These are phyloP conservation scores for Microcebus lehilahytsara DNA, from an alignment of 2,113 vertebrate genomes.

Conservation along the genomic window DNA sequence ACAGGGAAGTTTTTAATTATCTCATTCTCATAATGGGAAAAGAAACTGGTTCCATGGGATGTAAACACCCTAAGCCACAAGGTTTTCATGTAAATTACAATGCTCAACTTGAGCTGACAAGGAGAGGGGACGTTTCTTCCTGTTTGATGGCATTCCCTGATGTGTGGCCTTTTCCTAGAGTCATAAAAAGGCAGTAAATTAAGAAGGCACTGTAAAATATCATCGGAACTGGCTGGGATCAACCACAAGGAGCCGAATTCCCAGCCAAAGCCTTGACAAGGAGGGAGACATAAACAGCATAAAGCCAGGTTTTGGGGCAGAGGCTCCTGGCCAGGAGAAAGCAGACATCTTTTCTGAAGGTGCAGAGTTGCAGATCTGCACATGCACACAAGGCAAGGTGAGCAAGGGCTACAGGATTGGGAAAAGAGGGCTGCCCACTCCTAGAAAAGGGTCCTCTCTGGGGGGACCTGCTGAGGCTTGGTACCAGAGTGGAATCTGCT, in stretches of 20 bases:
- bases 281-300: neutral
- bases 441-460: accelerated
- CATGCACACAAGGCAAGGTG: accelerated
- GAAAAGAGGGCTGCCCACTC: neutral
- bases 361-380: neutral
- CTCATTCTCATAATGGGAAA: conserved; percentile 63
- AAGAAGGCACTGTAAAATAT: conserved; percentile 58
- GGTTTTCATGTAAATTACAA: conserved; percentile 64
- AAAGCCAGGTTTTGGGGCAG: neutral
- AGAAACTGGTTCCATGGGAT: conserved; percentile 59
- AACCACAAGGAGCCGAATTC: conserved; percentile 44
- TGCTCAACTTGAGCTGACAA: conserved; percentile 60
- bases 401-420: accelerated
- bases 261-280: conserved; percentile 39
- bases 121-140: conserved; percentile 49
- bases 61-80: conserved; percentile 55
- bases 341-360: neutral
- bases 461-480: neutral
- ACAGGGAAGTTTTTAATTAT: conserved; percentile 70
- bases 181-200: conserved; percentile 69
- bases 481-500: neutral
- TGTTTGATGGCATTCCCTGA: conserved; percentile 67
- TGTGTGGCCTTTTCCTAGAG: conserved; percentile 68
- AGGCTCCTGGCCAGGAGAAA: neutral
- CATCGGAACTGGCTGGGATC: conserved; percentile 58